Evolutionary conservation across 2,888 invertebrate species (phyloP), one percentile per base, ranked within the genome.

Genomic region (Drosophila infuscata): DNA sequence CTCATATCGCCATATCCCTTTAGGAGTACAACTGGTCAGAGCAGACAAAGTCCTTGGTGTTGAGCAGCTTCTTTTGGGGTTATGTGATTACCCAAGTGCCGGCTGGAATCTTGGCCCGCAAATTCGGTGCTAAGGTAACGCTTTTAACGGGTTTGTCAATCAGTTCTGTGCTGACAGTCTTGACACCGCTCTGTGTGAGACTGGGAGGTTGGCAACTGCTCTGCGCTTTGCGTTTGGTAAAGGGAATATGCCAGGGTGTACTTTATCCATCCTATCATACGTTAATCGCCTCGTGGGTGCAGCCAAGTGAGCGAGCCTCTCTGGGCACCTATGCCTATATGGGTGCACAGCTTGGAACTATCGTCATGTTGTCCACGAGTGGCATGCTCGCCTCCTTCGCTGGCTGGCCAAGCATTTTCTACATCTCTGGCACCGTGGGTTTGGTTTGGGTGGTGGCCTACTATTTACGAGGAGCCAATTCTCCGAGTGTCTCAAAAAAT

Each of bases 191-290:
- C 0, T 95, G 95, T 67, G 97, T 97, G 1, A 91, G 93, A 20
- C 83, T 94, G 84, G 94, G 95, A 0, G 95, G 94, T 9, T 95
- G 96, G 94, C 92, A 94, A 94, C 96, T 80, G 93, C 93, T 0
- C 94, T 96, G 75, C 94, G 97, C 54, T 1, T 93, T 95, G 52
- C 94, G 97, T 29, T 94, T 96, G 3, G 82, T 95, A 0, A 94
- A 97, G 93, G 98, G 98, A 0, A 93, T 97, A 1, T 94, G 95
- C 9, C 96, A 97, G 91, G 96, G 96, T 0, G 95, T 96, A 84
- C 94, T 96, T 30, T 95, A 95, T 85, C 97, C 97, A 0, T 94
- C 95, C 30, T 94, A 95, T 52, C 96, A 96, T 76, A 96, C 95
- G 35, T 94, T 96, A 46, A 93, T 97, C 43, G 95, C 96, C 3